These are phyloP conservation scores for Parnassius glacialis DNA, from an alignment of 2,888 invertebrate genomes.

Conservation along the genomic window DNA sequence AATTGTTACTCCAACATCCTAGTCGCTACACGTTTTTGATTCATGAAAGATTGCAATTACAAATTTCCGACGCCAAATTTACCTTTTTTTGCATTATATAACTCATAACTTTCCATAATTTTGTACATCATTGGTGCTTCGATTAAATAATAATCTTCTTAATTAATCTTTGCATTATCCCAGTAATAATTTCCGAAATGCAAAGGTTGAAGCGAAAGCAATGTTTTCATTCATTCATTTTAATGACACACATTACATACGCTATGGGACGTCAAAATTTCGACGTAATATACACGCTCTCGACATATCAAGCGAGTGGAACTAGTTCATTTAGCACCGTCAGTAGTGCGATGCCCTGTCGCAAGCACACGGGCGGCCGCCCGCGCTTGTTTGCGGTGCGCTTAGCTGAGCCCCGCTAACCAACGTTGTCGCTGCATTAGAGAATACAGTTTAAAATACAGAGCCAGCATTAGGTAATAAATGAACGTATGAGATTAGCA, in stretches of 20 bases:
- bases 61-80: too few species aligned
- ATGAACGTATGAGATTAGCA: not conserved
- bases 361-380: conserved; percentile 52
- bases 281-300: conserved; percentile 10
- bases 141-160: too few species aligned
- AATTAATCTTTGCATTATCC: too few species aligned
- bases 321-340: conserved; percentile 74
- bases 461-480: conserved; percentile 8
- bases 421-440: conserved; percentile 50
- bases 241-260: conserved; percentile 5
- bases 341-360: conserved; percentile 66
- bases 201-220: too few species aligned
- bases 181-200: too few species aligned
- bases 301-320: conserved; percentile 38
- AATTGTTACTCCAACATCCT: too few species aligned
- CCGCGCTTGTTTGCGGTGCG: conserved; percentile 70
- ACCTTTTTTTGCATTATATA: too few species aligned
- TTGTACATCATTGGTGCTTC: too few species aligned
- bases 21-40: too few species aligned
- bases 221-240: too few species aligned
- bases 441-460: conserved; percentile 31
- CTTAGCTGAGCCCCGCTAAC: conserved; percentile 71
- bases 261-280: conserved; percentile 7
- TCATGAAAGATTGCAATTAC: too few species aligned
- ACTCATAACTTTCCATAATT: too few species aligned